Base-by-base conservation (phyloP, 2,888 invertebrate genomes). In the Syrista parreyssii region DNA sequence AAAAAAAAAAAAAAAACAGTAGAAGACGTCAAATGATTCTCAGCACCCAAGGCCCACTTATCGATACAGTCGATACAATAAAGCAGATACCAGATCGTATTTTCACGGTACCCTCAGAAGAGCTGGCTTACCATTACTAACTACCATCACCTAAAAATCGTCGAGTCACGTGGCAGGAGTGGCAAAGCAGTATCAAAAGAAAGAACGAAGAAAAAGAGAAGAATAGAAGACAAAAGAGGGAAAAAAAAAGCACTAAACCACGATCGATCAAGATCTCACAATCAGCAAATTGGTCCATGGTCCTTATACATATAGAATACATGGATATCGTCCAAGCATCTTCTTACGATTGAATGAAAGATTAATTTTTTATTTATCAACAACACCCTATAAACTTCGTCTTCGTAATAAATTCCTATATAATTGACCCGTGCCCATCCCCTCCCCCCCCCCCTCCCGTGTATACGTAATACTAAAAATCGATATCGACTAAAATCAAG, bases 161-260 rank as follows among this genome's bases (percentile, higher is more conserved):
- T 9, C 30, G 71, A 71, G 71, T 71, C 71, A 71, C 71, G 71
- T 71, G 71, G 11, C 71, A 33, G 71, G 33, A 33, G 31, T 71
- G 71, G 71, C 71, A 71, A 71, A 12, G 71, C 31, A 33, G 71
- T 32, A 33, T 30, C 71, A 30, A 15, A 9, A 33, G 33, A 31
- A 33, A 9, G 55, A 55, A 55, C 23, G 23, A 55, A 55, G 23
- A 23, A 23, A 55, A 55, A 55, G 23, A 9, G 55, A 55, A 55
- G 55, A 55, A 55, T 55, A 55, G 55, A 55, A 55, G 23, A 55
- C 23, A 55, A 9, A 40, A 40, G 12, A 40, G 12, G 11, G 12
- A 35, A 36, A 36, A 36, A 40, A 15, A 1, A 40, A 55, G 23
- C 9, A 55, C 23, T 55, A 55, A 23, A 55, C 55, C 23, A 55